Conservation (phyloP, 2,113 vertebrate species). For the Elachura formosa region DNA sequence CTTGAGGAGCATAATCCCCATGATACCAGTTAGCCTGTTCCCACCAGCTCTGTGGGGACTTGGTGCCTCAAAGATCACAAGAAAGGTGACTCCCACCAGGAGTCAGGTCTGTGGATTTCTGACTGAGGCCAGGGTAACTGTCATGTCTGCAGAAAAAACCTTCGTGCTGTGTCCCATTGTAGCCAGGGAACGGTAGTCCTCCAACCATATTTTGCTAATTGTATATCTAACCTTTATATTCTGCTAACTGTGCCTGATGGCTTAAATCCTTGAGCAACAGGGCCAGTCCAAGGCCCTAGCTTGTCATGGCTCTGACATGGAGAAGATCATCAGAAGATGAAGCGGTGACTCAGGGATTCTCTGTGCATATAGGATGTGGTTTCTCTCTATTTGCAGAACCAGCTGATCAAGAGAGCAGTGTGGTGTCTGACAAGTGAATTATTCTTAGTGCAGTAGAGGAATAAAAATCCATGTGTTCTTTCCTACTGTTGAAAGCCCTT, state of each 20-base stretch:
- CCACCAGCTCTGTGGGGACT: background rate
- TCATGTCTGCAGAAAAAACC: background rate
- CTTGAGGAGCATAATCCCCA: background rate
- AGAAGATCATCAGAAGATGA: background rate
- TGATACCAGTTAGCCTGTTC: background rate
- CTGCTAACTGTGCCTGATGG: background rate
- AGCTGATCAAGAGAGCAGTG: background rate
- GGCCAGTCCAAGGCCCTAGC: background rate
- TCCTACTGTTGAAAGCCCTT: background rate
- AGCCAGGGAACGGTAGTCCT: background rate
- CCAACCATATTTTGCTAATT: background rate
- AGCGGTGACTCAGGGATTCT: slow-evolving; percentile 41
- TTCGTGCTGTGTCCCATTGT: background rate
- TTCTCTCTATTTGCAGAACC: background rate
- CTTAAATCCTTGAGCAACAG: background rate
- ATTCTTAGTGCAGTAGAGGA: background rate
- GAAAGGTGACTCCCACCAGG: background rate
- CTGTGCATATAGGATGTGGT: background rate
- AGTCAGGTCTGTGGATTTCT: background rate
- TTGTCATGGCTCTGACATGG: background rate
- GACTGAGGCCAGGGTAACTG: background rate
- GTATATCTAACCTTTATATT: background rate
- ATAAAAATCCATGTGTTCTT: background rate
- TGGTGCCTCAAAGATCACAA: background rate
- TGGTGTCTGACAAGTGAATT: background rate